Evolutionary conservation across 2,113 vertebrate species (phyloP).

Genomic region (Cyphomyrus discorhynchus): DNA sequence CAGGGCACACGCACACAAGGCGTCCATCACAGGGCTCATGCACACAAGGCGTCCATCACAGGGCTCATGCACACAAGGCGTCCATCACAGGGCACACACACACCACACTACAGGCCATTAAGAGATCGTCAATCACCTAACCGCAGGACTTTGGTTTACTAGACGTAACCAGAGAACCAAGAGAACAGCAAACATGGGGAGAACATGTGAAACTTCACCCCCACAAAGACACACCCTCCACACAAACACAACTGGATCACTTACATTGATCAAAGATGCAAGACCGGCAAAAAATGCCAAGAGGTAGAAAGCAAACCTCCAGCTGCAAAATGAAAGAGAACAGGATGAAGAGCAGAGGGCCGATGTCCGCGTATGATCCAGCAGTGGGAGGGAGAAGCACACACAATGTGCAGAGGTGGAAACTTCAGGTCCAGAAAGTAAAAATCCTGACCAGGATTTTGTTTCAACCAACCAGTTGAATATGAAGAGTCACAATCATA

Average conservation of each 20-base stretch:
- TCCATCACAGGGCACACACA: not conserved
- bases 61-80: too few species aligned
- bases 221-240: not conserved
- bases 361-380: not conserved
- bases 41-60: too few species aligned
- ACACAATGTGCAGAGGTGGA: not conserved
- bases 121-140: not conserved
- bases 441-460: too few species aligned
- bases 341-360: not conserved
- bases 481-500: too few species aligned
- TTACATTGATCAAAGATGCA: conserved; percentile 71
- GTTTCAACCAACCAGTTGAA: too few species aligned
- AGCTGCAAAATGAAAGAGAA: conserved; percentile 58
- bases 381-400: not conserved
- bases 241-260: conserved; percentile 41
- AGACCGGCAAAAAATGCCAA: conserved; percentile 65
- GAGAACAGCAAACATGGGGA: not conserved
- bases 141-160: not conserved
- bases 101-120: not conserved
- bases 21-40: too few species aligned
- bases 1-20: too few species aligned
- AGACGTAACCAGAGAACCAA: not conserved
- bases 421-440: not conserved
- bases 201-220: not conserved
- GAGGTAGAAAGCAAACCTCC: conserved; percentile 80